phyloP scores from a whole-genome alignment of 2,113 vertebrate species.

The Blennius ocellaris region DNA sequence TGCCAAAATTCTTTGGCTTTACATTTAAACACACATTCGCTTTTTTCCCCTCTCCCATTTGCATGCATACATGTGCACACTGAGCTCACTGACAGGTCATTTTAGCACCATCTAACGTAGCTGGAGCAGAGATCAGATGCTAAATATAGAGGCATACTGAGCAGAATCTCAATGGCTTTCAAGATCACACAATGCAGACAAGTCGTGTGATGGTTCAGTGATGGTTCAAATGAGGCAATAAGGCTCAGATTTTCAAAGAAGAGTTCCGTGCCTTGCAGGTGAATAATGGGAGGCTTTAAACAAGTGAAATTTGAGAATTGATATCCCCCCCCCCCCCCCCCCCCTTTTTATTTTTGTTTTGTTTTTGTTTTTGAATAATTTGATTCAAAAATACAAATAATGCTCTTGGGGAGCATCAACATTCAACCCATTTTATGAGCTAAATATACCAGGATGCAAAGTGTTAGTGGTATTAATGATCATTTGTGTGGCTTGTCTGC shows the following conservation, averaged over 20 bases:
- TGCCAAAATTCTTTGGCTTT: not conserved
- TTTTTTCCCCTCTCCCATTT: not conserved
- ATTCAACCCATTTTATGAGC: not conserved
- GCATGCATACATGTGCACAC: slow-evolving; percentile 9
- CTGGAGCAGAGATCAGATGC: slow-evolving; percentile 38
- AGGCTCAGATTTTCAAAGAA: slow-evolving; percentile 13
- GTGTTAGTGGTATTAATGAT: too few relatives aligned
- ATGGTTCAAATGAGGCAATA: slow-evolving; percentile 18
- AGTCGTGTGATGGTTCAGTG: slow-evolving; percentile 15
- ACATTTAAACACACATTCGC: not conserved
- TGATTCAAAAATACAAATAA: too few relatives aligned
- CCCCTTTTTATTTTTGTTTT: too few relatives aligned
- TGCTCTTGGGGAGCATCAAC: too few relatives aligned
- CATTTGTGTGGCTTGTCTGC: too few relatives aligned
- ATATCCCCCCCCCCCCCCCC: too few relatives aligned
- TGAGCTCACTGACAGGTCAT: slow-evolving; percentile 57
- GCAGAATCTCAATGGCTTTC: slow-evolving; percentile 60
- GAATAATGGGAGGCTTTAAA: slow-evolving; percentile 16
- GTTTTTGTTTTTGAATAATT: too few relatives aligned
- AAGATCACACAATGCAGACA: slow-evolving; percentile 41
- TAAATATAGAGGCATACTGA: slow-evolving; percentile 58
- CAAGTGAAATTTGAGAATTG: not conserved
- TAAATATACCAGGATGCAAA: not conserved
- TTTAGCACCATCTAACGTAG: slow-evolving; percentile 57
- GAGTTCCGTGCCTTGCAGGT: slow-evolving; percentile 2